These are phyloP conservation scores for Drosophila lowei DNA, from an alignment of 1,140 invertebrate genomes.

Conservation along the genomic window DNA sequence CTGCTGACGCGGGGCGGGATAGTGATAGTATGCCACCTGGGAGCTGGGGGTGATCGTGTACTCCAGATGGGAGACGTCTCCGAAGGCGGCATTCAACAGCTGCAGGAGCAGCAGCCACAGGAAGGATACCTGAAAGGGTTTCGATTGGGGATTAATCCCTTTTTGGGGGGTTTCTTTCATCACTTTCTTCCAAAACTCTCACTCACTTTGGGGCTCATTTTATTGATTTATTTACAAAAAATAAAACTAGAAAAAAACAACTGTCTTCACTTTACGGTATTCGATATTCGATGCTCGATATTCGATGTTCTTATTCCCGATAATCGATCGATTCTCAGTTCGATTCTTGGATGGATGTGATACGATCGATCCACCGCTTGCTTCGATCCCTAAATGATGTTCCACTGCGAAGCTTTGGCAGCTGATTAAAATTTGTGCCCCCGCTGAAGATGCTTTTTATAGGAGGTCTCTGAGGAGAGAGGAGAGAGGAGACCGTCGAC, in stretches of 20 bases:
- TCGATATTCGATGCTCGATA: neutral
- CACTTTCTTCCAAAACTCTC: conserved; percentile 3
- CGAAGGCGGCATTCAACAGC: conserved; percentile 17
- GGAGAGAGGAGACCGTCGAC: too few relatives aligned
- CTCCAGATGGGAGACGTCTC: conserved; percentile 64
- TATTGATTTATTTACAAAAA: too few relatives aligned
- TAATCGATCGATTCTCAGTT: neutral
- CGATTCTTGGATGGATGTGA: too few relatives aligned
- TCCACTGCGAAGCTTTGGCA: conserved; percentile 66
- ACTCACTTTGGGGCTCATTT: conserved; percentile 40
- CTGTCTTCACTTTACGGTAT: too few relatives aligned
- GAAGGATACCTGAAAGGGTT: conserved; percentile 42
- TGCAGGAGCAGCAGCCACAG: conserved; percentile 29
- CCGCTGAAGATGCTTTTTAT: conserved; percentile 82
- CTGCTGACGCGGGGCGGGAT: conserved; percentile 47
- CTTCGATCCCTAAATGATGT: conserved; percentile 35
- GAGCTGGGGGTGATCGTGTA: conserved; percentile 60
- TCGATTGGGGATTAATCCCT: conserved; percentile 35
- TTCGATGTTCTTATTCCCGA: neutral
- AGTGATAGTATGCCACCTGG: conserved; percentile 72
- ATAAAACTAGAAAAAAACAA: too few relatives aligned
- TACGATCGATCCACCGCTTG: too few relatives aligned
- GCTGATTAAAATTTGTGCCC: conserved; percentile 82
- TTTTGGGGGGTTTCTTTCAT: too few relatives aligned
- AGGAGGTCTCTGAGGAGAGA: conserved; percentile 9